Evolutionary conservation across 2,888 invertebrate species (phyloP).

Genomic region (Lasius fuliginosus): DNA sequence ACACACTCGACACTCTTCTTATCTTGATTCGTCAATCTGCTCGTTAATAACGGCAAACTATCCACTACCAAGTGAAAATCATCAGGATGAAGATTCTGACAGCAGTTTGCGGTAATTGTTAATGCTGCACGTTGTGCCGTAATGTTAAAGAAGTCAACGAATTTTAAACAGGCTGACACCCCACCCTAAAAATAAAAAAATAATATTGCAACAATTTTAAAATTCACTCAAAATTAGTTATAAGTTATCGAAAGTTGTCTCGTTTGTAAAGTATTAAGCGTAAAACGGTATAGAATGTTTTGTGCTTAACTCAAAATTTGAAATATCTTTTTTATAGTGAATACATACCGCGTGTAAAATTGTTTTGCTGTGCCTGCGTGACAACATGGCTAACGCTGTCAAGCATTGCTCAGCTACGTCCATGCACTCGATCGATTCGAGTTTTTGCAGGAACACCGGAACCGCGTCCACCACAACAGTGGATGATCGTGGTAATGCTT

Average conservation of each 20-base stretch:
- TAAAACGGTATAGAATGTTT: not conserved
- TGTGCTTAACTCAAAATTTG: not conserved
- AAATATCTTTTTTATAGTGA: not conserved
- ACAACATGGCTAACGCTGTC: conserved; percentile 98
- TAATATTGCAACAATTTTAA: conserved; percentile 8
- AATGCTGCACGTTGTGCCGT: conserved; percentile 98
- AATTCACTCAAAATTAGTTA: not conserved
- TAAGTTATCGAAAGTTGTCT: conserved; percentile 3
- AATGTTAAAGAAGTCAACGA: conserved; percentile 99
- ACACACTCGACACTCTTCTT: conserved; percentile 99
- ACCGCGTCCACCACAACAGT: conserved; percentile 98
- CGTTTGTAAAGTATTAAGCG: not conserved
- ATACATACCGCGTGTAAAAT: conserved; percentile 95
- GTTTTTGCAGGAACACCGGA: conserved; percentile 98
- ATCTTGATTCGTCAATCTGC: conserved; percentile 94
- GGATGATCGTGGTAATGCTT: conserved; percentile 98
- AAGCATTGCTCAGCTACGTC: conserved; percentile 99
- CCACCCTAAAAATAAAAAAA: conserved; percentile 90
- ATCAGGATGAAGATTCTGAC: conserved; percentile 96
- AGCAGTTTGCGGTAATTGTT: conserved; percentile 99
- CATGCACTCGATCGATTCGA: conserved; percentile 99
- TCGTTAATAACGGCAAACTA: conserved; percentile 94
- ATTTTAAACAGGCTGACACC: conserved; percentile 98
- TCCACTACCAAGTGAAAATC: conserved; percentile 98
- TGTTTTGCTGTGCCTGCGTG: conserved; percentile 97